Evolutionary conservation across 2,888 invertebrate species (phyloP).

Genomic region (Platypus cylindrus): DNA sequence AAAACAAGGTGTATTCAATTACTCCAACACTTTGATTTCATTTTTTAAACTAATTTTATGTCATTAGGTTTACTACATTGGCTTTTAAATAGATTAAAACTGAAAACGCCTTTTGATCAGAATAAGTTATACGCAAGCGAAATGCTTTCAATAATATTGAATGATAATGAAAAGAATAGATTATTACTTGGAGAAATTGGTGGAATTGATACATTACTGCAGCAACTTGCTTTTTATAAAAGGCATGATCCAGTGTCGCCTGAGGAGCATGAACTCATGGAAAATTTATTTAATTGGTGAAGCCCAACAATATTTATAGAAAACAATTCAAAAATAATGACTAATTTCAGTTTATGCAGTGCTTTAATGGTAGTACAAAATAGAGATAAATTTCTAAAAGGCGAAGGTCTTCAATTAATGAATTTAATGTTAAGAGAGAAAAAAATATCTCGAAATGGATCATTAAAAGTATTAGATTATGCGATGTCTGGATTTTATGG

Average conservation of each 20-base stretch:
- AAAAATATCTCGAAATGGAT: constrained; percentile 91
- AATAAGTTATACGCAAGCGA: constrained; percentile 95
- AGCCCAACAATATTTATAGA: background rate
- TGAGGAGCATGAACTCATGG: constrained; percentile 98
- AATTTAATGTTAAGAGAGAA: constrained; percentile 97
- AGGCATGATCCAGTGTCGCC: constrained; percentile 80
- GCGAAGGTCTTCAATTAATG: constrained; percentile 98
- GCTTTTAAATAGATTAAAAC: constrained; percentile 79
- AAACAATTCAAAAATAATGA: background rate
- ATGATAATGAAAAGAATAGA: constrained; percentile 75
- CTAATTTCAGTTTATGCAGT: constrained; percentile 56
- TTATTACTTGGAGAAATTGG: constrained; percentile 79
- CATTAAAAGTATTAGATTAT: constrained; percentile 93
- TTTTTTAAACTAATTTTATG: background rate
- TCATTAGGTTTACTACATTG: constrained; percentile 61
- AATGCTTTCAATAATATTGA: constrained; percentile 87
- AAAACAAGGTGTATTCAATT: constrained; percentile 51
- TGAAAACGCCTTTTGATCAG: constrained; percentile 82
- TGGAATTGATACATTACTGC: constrained; percentile 89
- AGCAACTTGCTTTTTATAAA: constrained; percentile 90
- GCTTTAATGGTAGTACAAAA: constrained; percentile 80
- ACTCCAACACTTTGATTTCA: background rate
- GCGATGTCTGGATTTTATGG: constrained; percentile 91
- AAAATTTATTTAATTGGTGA: constrained; percentile 88
- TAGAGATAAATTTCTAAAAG: constrained; percentile 83